Evolutionary conservation across 2,113 vertebrate species (phyloP).

Genomic region (Ceratotherium simum): DNA sequence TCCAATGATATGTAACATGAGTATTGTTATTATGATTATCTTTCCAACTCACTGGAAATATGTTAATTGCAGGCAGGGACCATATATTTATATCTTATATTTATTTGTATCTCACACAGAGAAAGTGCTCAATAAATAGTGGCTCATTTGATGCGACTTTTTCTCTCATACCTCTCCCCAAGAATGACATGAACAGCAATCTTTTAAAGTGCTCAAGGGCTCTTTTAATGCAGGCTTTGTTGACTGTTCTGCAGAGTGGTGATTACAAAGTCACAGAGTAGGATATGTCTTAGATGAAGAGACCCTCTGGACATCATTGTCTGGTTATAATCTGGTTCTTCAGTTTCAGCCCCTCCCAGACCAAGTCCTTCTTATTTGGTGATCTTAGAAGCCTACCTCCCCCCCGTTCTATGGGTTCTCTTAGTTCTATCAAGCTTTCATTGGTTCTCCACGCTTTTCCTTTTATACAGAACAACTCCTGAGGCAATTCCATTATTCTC

Average conservation of each 20-base stretch:
- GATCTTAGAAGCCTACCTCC: not conserved
- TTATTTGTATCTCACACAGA: not conserved
- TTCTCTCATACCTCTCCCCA: not conserved
- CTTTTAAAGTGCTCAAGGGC: not conserved
- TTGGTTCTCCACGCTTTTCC: not conserved
- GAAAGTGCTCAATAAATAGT: not conserved
- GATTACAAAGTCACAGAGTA: not conserved
- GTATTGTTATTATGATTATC: not conserved
- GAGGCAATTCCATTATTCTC: not conserved
- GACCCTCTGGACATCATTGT: not conserved
- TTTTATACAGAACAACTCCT: not conserved
- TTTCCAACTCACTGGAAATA: not conserved
- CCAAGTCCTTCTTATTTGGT: not conserved
- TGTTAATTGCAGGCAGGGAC: not conserved
- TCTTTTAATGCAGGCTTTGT: not conserved
- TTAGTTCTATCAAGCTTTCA: not conserved
- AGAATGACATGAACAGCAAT: not conserved
- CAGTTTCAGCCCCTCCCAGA: not conserved
- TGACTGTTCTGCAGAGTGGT: not conserved
- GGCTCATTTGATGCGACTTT: not conserved
- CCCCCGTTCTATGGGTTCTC: not conserved
- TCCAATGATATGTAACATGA: not conserved
- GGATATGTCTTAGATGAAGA: not conserved
- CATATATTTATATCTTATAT: not conserved
- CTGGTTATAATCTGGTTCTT: not conserved